Evolutionary conservation across 2,888 invertebrate species (phyloP), one percentile per base, ranked within the genome.

Genomic region (Melanophora roralis): DNA sequence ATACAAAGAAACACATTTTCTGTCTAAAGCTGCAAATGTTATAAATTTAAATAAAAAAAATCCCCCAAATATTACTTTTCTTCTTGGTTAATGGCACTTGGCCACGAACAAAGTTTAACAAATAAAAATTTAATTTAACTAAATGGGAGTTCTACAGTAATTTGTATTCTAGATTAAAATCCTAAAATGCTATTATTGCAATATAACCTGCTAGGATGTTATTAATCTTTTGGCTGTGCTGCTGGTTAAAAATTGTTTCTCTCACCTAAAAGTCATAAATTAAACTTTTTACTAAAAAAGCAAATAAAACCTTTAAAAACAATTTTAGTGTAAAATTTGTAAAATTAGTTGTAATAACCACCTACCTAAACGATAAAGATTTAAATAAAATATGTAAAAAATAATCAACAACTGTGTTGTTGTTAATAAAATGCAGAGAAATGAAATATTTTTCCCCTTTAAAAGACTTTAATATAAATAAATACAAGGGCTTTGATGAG

Each of bases 131-230:
- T n/a, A n/a, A n/a, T n/a, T n/a, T n/a, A n/a, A n/a, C n/a, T n/a
- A n/a, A n/a, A n/a, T n/a, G n/a, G n/a, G n/a, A n/a, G n/a, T n/a
- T n/a, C n/a, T n/a, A n/a, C n/a, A n/a, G n/a, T n/a, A n/a, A n/a
- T n/a, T 12, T 38, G 38, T 38, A 51, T 19, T 27, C 40, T 53
- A 40, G 19, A 38, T 23, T 38, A 16, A 49, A 49, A 38, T 5
- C 2, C 23, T 0, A 5, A n/a, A n/a, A 49, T 27, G 49, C 5
- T 47, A 21, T 79, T 72, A 82, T 79, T 81, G 64, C 45, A 68
- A 36, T 72, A 75, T 81, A 75, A 65, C 79, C 82, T 82, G 82
- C 72, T 81, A 77, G 71, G 74, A 73, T 72, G 71, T 74, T 69
- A 65, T 82, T 74, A 78, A 62, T 72, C 65, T 43, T 68, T 53